Percentiles rank a stretch among this genome's conserved stretches.
These are phyloP conservation scores for Horisme vitalbata DNA, from an alignment of 2,888 invertebrate species.

Conservation along the genomic window DNA sequence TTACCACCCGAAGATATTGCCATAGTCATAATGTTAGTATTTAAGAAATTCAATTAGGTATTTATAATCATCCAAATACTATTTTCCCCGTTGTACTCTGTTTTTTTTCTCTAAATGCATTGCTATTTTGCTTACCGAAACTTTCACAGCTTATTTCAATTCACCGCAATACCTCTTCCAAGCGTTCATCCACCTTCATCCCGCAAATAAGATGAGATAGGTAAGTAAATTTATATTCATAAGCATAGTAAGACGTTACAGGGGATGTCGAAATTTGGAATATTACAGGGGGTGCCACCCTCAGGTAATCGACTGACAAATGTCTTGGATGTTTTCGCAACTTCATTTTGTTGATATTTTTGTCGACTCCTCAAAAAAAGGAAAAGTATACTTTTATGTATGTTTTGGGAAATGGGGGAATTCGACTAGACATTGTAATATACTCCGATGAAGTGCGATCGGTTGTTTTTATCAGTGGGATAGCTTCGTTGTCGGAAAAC, in stretches of 20 bases:
- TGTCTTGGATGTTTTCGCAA: slow-evolving; percentile 78
- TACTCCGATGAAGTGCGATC: background rate
- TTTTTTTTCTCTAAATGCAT: too few relatives aligned
- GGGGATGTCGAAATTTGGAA: slow-evolving; percentile 66
- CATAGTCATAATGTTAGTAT: too few relatives aligned
- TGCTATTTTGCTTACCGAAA: background rate
- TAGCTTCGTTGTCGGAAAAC: too few relatives aligned
- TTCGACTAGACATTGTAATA: background rate
- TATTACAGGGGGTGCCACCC: slow-evolving; percentile 66
- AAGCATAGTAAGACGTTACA: slow-evolving; percentile 61
- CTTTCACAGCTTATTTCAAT: background rate
- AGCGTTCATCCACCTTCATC: slow-evolving; percentile 32
- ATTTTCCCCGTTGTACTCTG: too few relatives aligned
- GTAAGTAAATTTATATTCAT: slow-evolving; percentile 73
- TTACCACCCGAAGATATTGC: too few relatives aligned
- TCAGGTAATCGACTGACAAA: slow-evolving; percentile 81
- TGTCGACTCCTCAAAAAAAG: slow-evolving; percentile 41
- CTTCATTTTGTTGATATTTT: slow-evolving; percentile 69
- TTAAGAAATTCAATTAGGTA: too few relatives aligned
- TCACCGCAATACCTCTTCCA: slow-evolving; percentile 18
- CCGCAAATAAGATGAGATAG: slow-evolving; percentile 53
- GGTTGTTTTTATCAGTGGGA: too few relatives aligned
- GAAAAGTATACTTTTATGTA: background rate
- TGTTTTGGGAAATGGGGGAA: background rate
- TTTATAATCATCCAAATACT: too few relatives aligned